These are phyloP conservation scores for Danio rerio DNA, from an alignment of 2,113 vertebrate species.

Conservation along the genomic window GRCz12tu NC_133200.1:18496001-18496500, in stretches of 20 bases:
- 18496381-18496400: neutral
- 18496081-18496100: constrained; percentile 73
- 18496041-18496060: constrained; percentile 63
- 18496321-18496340: constrained; percentile 77
- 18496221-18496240: no score
- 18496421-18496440: neutral
- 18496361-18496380: constrained; percentile 30
- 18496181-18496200: neutral
- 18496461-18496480: constrained; percentile 56
- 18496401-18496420: constrained; percentile 8
- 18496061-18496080: constrained; percentile 68
- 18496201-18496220: neutral
- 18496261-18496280: constrained; percentile 79
- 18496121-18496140: constrained; percentile 74
- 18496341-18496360: constrained; percentile 77
- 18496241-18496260: constrained; percentile 12
- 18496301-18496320: constrained; percentile 73
- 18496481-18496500: constrained; percentile 72
- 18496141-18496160: constrained; percentile 69
- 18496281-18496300: constrained; percentile 70
- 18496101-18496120: constrained; percentile 72
- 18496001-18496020: no score
- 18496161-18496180: constrained; percentile 70
- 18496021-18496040: constrained; percentile 14
- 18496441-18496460: neutral